A percentile compares a stretch with the other conserved stretches of the same genome.
These are phyloP conservation scores for Emys orbicularis DNA, from an alignment of 2,797 vertebrate genomes.

Conservation along the genomic window DNA sequence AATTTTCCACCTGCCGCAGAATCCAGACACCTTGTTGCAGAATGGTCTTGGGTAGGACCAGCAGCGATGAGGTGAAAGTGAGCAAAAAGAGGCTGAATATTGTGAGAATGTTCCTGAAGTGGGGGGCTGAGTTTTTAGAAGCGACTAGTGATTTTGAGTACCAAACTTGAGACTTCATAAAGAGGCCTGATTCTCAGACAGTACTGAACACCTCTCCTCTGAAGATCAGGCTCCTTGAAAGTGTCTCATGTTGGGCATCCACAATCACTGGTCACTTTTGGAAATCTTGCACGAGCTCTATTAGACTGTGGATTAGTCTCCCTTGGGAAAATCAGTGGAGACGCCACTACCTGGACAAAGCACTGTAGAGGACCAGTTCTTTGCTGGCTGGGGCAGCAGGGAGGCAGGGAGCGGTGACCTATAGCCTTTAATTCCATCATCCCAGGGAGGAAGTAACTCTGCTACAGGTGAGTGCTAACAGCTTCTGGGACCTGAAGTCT, in stretches of 20 bases:
- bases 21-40: neutral
- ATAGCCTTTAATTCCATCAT: neutral
- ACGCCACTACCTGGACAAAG: neutral
- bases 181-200: neutral
- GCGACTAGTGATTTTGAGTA: neutral
- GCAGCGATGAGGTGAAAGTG: neutral
- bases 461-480: neutral
- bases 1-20: neutral
- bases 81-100: neutral
- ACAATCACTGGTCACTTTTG: neutral
- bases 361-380: neutral
- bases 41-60: neutral
- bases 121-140: neutral
- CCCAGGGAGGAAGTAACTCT: neutral
- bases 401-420: neutral
- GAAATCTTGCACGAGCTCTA: neutral
- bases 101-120: neutral
- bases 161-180: neutral
- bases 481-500: neutral
- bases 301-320: neutral
- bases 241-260: neutral
- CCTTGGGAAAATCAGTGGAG: neutral
- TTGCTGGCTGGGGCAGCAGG: neutral
- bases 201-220: neutral
- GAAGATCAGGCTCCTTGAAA: neutral